Base-by-base conservation (phyloP, 2,113 vertebrate genomes). In the Erythrocebus patas region DNA sequence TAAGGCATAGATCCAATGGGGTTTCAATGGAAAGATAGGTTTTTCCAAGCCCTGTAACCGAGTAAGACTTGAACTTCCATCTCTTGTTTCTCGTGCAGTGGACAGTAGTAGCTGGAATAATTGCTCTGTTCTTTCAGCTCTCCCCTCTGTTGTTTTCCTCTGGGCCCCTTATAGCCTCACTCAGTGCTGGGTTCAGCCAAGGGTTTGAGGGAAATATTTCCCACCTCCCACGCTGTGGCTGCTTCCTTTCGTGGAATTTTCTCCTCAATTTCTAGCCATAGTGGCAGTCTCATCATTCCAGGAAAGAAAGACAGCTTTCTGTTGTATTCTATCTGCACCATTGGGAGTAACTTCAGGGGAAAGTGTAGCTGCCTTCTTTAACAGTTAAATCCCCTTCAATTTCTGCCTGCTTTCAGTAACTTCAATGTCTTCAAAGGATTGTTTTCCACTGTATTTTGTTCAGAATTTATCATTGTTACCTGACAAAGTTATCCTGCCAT, bases 141-240 rank as follows among this genome's bases (percentile, higher is more conserved):
- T 75, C 17, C 25, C 6, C 6, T 12, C 8, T 38, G 23, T 13
- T 32, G 10, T 61, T 79, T 59, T 85, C 52, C n/a, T 72, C 50
- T 23, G 27, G 43, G 64, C 4, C 35, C 8, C 2, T 66, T 40
- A 20, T 9, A 32, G 25, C 61, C 52, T 73, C 30, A 72, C 52
- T 64, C 5, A 2, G 27, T 32, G 61, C 61, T 64, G 61, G 61
- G 61, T 64, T 64, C 38, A 48, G 57, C 6, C 45, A 72, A 73
- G 43, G 45, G 25, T 32, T 48, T 45, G 40, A 81, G 12, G 30
- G 5, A 45, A 59, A 25, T 10, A 1, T 45, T 93, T 27, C 40
- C 12, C 20, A 8, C 8, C 6, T 32, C 9, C 45, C 16, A 27
- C n/a, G 0, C 1, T 25, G 27, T 17, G n/a, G 23, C 52, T 32